Evolutionary conservation across 2,113 vertebrate species (phyloP).

Genomic region (Dasyornis broadbenti): DNA sequence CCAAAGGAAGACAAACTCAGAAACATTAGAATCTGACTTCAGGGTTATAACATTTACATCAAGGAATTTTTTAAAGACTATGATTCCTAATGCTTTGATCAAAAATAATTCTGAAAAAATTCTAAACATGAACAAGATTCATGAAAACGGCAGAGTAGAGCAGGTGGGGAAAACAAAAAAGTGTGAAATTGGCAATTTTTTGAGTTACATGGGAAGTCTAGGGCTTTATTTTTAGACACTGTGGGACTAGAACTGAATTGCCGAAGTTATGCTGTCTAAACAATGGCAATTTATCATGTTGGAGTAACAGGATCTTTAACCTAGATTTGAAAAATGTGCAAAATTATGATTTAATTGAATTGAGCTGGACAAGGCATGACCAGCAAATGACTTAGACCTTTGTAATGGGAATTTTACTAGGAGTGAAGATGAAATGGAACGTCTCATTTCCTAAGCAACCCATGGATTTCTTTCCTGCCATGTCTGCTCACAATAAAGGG

Average conservation of each 20-base stretch:
- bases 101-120: neutral
- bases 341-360: conserved; percentile 27
- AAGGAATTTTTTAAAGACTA: neutral
- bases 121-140: neutral
- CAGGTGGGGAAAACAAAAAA: conserved; percentile 40
- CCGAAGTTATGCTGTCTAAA: neutral
- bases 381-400: neutral
- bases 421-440: neutral
- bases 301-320: neutral
- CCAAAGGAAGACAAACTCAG: neutral
- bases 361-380: neutral
- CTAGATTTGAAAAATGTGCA: neutral
- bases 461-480: neutral
- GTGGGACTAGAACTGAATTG: neutral
- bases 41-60: neutral
- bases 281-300: neutral
- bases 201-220: neutral
- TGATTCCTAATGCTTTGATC: neutral
- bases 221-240: conserved; percentile 3
- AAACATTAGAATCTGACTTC: neutral
- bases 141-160: neutral
- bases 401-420: neutral
- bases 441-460: neutral
- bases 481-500: neutral
- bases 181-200: conserved; percentile 39